Evolutionary conservation across 2,888 invertebrate genomes (phyloP), one percentile per base, ranked within the genome.

Genomic region (Torymus texanus): DNA sequence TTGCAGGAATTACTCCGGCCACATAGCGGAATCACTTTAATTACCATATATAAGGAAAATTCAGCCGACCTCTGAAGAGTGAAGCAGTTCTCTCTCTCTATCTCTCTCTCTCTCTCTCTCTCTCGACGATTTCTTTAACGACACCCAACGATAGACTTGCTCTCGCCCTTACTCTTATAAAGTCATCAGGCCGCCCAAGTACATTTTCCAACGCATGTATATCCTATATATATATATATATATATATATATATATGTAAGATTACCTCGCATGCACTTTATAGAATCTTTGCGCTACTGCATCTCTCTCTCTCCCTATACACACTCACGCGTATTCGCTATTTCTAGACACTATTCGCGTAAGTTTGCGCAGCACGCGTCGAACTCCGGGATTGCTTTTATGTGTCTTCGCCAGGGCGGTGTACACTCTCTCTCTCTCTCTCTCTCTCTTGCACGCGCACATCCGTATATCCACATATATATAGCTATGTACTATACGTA

Each of bases 121-220:
- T 21, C 21, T 13, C 55, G 59, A 66, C 68, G 4, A 70, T 63
- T 65, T 65, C 70, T 67, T 59, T 65, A 70, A 79, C 58, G 59
- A 79, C 59, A 13, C 56, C 62, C 61, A n/a, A 1, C 58, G 66
- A 29, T 61, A 3, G 12, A 55, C 14, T 1, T 18, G 14, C 67
- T 12, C 13, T 11, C 21, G 2, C 2, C 21, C 18, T 59, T n/a
- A n/a, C 73, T 78, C 29, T 66, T 78, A 73, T 72, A 78, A 78
- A 78, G 72, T 73, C 67, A 72, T 73, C 61, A 50, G 61, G 55
- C 55, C 55, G 29, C 21, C 13, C 67, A n/a, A 51, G 77, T 71
- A 51, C 53, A 66, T 77, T 53, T 72, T 59, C 41, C 41, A 53
- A 14, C 65, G 29, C 2, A 5, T 5, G 29, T 29, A 29, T 29